These are phyloP conservation scores for Lycopodina hypogea DNA, from an alignment of 37 sponge, comb jelly and placozoan species.

Conservation along the genomic window DNA sequence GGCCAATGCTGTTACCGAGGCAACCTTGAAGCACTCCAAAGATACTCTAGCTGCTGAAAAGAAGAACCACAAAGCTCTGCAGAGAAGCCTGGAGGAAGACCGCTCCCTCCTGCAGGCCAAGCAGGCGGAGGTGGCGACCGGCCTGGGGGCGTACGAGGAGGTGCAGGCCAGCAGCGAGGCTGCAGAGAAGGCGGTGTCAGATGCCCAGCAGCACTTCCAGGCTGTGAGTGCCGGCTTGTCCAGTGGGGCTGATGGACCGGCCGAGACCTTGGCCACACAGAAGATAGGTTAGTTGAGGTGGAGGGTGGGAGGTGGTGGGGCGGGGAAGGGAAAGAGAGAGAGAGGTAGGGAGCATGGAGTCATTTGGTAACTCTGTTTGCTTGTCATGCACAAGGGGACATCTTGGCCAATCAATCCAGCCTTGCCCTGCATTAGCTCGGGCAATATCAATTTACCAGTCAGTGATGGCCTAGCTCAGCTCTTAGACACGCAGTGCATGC, in stretches of 20 bases:
- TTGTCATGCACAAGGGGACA: no score
- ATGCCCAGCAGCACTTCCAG: slow-evolving; percentile 77
- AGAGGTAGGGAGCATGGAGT: no score
- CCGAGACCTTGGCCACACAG: slow-evolving; percentile 81
- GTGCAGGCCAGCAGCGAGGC: slow-evolving; percentile 41
- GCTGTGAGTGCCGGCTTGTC: slow-evolving; percentile 89
- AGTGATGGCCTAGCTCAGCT: no score
- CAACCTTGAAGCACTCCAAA: slow-evolving; percentile 58
- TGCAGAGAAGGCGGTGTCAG: slow-evolving; percentile 55
- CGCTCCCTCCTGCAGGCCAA: slow-evolving; percentile 9
- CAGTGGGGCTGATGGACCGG: slow-evolving; percentile 68
- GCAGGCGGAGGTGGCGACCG: slow-evolving; percentile 22
- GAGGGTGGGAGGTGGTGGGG: neutral
- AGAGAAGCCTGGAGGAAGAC: slow-evolving; percentile 58
- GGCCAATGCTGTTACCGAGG: slow-evolving; percentile 51
- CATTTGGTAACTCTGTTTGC: no score
- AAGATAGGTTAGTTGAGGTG: slow-evolving; percentile 61
- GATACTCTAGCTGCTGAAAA: slow-evolving; percentile 58
- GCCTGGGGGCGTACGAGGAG: slow-evolving; percentile 4
- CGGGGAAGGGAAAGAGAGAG: slow-evolving; percentile 4
- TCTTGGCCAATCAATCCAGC: no score
- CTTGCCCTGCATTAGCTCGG: no score
- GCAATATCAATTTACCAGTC: no score
- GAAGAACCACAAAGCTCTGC: slow-evolving; percentile 38
- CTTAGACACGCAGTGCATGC: no score